Base-by-base conservation (phyloP, 2,888 invertebrate genomes). In the Ommatoiulus sabulosus region DNA sequence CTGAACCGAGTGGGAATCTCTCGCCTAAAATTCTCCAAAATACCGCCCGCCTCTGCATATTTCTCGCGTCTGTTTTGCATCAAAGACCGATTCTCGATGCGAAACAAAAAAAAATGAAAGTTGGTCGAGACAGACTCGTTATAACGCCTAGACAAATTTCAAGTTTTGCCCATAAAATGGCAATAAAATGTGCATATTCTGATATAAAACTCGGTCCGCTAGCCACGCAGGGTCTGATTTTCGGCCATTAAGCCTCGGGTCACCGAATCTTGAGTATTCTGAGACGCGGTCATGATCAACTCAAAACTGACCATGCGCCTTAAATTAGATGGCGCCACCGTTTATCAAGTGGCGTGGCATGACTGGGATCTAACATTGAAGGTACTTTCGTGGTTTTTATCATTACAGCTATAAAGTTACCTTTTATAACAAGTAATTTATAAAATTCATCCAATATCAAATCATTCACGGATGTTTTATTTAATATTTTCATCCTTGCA, bases 61-160 rank as follows among this genome's bases (percentile, higher is more conserved):
- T 63, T 63, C n/a, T 63, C 63, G 63, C 63, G 63, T 63, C 63
- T 63, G 63, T 63, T 63, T 63, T 63, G 63, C 63, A 63, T 63
- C 63, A 63, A 63, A 63, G n/a, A 63, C n/a, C 63, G n/a, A 63
- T n/a, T 63, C n/a, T n/a, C 63, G 3, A 63, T 63, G 63, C 3
- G 46, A n/a, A 17, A n/a, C 6, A 63, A 63, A 63, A 63, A 63
- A 63, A n/a, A 63, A n/a, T 3, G 17, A 17, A 63, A 63, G n/a
- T 17, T 17, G n/a, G 63, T 17, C 63, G n/a, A 63, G n/a, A 63
- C 17, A n/a, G 4, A n/a, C 17, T 63, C 63, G 63, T 63, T n/a
- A 63, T n/a, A 63, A 63, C 17, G 15, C 63, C n/a, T 10, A 63
- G 17, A n/a, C 63, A n/a, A 12, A n/a, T 63, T 46, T n/a, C 63